A percentile compares a stretch with the other conserved stretches of the same genome.
phyloP scores from a whole-genome alignment of 2,797 vertebrate genomes.

The Perodicticus potto region DNA sequence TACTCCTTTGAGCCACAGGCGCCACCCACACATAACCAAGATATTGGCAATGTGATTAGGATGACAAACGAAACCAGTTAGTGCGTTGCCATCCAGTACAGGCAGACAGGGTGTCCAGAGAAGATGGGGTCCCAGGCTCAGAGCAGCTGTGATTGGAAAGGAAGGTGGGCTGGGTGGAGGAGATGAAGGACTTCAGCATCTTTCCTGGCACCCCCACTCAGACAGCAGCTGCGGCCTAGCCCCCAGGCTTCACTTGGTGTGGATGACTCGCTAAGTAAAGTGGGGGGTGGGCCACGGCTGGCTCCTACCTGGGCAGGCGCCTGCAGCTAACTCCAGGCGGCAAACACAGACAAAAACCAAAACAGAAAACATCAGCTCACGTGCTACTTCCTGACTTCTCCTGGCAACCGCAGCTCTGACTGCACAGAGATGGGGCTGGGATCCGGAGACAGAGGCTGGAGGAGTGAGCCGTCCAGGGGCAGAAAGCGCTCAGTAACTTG shows the following conservation, averaged over 20 bases:
- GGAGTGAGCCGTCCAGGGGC: neutral
- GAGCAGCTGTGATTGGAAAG: neutral
- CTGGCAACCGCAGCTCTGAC: neutral
- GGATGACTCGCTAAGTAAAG: neutral
- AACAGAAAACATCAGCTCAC: neutral
- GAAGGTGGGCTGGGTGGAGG: rapidly evolving
- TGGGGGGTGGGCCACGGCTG: no score
- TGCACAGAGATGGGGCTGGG: neutral
- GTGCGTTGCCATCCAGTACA: neutral
- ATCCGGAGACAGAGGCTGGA: neutral
- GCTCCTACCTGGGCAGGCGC: neutral
- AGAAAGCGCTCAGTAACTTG: neutral
- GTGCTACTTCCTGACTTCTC: neutral
- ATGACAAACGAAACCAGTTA: neutral
- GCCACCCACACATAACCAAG: neutral
- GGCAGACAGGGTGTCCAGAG: neutral
- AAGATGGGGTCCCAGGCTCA: neutral
- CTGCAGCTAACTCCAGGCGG: neutral
- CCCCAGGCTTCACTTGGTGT: neutral
- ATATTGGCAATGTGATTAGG: conserved; percentile 23
- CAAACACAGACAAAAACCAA: neutral
- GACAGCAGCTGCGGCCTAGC: rapidly evolving
- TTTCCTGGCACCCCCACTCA: neutral
- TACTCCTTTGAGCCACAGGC: no score
- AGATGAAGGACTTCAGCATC: neutral